Percentiles rank a stretch among this genome's conserved stretches.
Conservation (phyloP, 2,113 vertebrate genomes). For the Phrynosoma blainvillii region DNA sequence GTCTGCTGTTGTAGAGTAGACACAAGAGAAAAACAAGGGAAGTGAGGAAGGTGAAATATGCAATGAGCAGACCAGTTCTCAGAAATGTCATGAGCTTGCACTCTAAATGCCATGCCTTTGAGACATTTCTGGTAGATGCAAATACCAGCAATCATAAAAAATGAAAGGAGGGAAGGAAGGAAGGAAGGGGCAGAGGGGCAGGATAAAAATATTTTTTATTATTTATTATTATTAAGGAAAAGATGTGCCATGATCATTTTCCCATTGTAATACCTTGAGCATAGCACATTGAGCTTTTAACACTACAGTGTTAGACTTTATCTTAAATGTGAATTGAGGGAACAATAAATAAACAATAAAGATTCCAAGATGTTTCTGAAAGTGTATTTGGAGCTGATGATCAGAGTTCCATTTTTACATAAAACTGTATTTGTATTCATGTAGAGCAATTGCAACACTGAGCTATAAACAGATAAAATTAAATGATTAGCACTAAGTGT, state of each 20-base stretch:
- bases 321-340: neutral
- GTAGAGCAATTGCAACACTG: neutral
- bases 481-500: constrained; percentile 22
- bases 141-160: neutral
- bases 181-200: no score
- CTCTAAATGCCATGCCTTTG: neutral
- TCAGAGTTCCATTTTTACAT: neutral
- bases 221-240: neutral
- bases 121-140: neutral
- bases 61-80: neutral
- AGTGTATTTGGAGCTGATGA: neutral
- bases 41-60: no score
- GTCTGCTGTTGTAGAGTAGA: neutral
- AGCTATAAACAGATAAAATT: neutral
- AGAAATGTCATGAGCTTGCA: neutral
- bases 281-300: neutral
- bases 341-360: neutral
- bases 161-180: no score
- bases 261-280: neutral
- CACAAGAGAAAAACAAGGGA: neutral
- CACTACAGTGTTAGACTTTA: neutral
- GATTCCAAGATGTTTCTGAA: neutral
- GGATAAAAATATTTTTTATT: no score
- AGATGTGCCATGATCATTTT: neutral
- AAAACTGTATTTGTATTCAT: neutral